A percentile compares a stretch with the other conserved stretches of the same genome.
These are phyloP conservation scores for Sipha maydis DNA, from an alignment of 2,888 invertebrate genomes.

Conservation along the genomic window DNA sequence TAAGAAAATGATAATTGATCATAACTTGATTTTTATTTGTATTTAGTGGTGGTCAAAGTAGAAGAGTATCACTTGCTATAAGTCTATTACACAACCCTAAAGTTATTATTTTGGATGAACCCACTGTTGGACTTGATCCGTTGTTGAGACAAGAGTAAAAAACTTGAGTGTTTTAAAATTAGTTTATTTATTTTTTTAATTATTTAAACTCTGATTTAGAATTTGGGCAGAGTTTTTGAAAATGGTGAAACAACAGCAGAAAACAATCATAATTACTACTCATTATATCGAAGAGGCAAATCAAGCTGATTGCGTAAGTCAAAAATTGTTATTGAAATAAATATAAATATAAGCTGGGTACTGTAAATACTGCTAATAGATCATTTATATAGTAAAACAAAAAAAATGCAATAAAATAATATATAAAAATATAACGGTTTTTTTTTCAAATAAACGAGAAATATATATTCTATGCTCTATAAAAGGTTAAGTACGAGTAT, in stretches of 20 bases:
- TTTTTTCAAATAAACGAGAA: too few species aligned
- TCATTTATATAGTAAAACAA: too few species aligned
- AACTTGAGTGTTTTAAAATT: not conserved
- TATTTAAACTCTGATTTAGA: constrained; percentile 54
- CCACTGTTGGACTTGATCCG: constrained; percentile 71
- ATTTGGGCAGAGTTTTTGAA: constrained; percentile 65
- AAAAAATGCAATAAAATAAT: too few species aligned
- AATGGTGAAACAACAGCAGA: constrained; percentile 62
- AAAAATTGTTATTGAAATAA: not conserved
- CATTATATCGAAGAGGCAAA: constrained; percentile 66
- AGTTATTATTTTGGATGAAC: constrained; percentile 68
- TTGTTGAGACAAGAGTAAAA: constrained; percentile 67
- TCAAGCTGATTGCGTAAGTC: constrained; percentile 38
- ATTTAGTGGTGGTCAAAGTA: constrained; percentile 70
- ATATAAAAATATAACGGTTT: too few species aligned
- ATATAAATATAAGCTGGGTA: too few species aligned
- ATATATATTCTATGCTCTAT: too few species aligned
- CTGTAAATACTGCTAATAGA: too few species aligned
- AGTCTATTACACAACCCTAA: constrained; percentile 71
- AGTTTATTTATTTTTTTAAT: not conserved
- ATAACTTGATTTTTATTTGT: not conserved
- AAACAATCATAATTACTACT: constrained; percentile 65
- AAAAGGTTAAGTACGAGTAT: too few species aligned
- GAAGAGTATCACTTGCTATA: constrained; percentile 70
- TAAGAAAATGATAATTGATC: too few species aligned